Base-by-base conservation (phyloP, 2,888 invertebrate genomes). In the Galerucella pusilla region DNA sequence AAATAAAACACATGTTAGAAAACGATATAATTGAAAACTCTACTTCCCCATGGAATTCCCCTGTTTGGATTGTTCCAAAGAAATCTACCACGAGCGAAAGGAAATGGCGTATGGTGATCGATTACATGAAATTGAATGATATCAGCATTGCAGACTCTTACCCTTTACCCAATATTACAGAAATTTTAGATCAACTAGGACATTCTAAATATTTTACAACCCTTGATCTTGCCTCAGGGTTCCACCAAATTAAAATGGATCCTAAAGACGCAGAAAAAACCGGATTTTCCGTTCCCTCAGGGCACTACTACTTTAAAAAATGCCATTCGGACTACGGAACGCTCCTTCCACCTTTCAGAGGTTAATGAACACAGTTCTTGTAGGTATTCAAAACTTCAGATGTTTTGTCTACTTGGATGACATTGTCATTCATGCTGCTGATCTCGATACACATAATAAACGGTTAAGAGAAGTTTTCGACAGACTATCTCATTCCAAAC, bases 201-300 rank as follows among this genome's bases (percentile, higher is more conserved):
- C 81, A 83, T 72, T 79, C 84, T 1, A 81, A 81, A 72, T 87
- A 85, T 77, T 87, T 87, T 69, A 82, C 85, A 2, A 85, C 84
- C 0, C 49, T 88, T 46, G 87, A 87, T 77, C 69, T 87, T n/a
- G 83, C 86, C 2, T 81, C 81, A 4, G 87, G 86, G 0, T 88
- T 84, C 77, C 86, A 87, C 73, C 86, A 87, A 79, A 85, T 87
- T 14, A 25, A 75, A 68, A 80, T 86, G 77, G 49, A 81, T 61
- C 72, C 77, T 5, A 66, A 80, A 61, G 85, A 86, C 74, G 73
- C 78, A 14, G 71, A 75, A 35, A 87, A 86, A 83, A 87, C 86
- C 11, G 86, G 86, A 2, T 87, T 87, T 75, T 80, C 81, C 4
- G 81, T 82, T 11, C 82, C 80, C 16, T 42, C 65, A 65, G 14